These are phyloP conservation scores for Chymomyza caudatula DNA, from an alignment of 2,888 invertebrate species.

Conservation along the genomic window DNA sequence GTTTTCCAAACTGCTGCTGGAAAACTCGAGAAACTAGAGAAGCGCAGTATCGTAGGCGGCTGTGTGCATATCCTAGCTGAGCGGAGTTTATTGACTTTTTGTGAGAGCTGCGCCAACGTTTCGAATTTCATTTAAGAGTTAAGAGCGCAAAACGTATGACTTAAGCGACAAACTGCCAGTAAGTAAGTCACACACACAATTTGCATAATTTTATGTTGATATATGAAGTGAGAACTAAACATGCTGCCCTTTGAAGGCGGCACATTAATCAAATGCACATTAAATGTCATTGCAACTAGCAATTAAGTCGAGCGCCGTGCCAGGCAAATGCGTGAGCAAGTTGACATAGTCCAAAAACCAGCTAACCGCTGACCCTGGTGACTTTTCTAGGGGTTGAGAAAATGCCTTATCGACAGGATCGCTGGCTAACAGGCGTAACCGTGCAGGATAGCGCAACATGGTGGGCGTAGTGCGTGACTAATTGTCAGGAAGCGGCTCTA, in stretches of 20 bases:
- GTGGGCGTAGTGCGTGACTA: not conserved
- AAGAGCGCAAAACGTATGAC: conserved; percentile 52
- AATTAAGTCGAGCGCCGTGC: not conserved
- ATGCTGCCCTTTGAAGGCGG: conserved; percentile 13
- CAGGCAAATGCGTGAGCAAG: no score
- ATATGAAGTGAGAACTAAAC: conserved; percentile 36
- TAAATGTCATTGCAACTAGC: conserved; percentile 10
- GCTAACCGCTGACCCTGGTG: no score
- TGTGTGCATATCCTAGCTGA: conserved; percentile 32
- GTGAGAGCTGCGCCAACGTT: not conserved
- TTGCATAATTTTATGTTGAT: conserved; percentile 34
- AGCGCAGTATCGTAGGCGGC: conserved; percentile 13
- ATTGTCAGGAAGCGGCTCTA: not conserved
- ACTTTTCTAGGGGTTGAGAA: no score
- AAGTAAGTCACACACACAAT: conserved; percentile 2
- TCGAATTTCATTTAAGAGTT: not conserved
- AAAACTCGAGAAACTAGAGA: not conserved
- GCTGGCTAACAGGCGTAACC: not conserved
- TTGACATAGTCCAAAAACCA: no score
- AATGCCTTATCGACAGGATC: not conserved
- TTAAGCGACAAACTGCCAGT: conserved; percentile 57
- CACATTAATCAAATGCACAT: conserved; percentile 19
- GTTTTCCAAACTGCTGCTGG: conserved; percentile 1
- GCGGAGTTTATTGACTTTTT: conserved; percentile 50
- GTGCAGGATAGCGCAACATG: not conserved